These are phyloP conservation scores for Calameuta idolon DNA, from an alignment of 2,888 invertebrate genomes.

Conservation along the genomic window DNA sequence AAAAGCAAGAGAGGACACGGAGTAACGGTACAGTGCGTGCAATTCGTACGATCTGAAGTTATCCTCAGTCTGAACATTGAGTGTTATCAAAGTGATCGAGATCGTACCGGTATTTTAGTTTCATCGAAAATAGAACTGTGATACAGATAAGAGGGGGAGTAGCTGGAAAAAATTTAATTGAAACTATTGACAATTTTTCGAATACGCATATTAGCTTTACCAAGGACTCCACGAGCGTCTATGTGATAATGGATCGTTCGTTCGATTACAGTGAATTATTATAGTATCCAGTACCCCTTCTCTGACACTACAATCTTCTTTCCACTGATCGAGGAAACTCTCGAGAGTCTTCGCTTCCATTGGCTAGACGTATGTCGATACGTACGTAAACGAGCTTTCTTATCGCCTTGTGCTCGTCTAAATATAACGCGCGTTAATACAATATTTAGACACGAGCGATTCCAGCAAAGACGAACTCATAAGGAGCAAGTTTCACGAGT, in stretches of 20 bases:
- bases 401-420: slow-evolving; percentile 42
- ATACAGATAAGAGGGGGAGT: neutral
- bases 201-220: neutral
- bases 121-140: neutral
- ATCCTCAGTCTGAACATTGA: neutral
- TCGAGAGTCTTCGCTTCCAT: neutral
- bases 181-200: neutral
- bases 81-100: neutral
- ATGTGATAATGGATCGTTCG: neutral
- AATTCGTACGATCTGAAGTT: neutral
- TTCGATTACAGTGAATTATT: neutral
- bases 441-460: slow-evolving; percentile 34
- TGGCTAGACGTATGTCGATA: neutral
- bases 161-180: neutral
- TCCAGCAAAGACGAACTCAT: slow-evolving; percentile 16
- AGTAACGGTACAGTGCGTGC: neutral
- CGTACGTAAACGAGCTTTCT: slow-evolving; percentile 22
- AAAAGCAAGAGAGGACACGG: neutral
- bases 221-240: neutral
- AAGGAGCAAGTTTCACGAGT: neutral
- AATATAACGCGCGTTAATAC: slow-evolving; percentile 43
- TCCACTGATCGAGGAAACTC: neutral
- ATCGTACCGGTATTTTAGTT: neutral
- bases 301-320: neutral
- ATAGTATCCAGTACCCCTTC: neutral